Conservation (phyloP, 2,888 invertebrate species). For the Acanthosepion esculentum region DNA sequence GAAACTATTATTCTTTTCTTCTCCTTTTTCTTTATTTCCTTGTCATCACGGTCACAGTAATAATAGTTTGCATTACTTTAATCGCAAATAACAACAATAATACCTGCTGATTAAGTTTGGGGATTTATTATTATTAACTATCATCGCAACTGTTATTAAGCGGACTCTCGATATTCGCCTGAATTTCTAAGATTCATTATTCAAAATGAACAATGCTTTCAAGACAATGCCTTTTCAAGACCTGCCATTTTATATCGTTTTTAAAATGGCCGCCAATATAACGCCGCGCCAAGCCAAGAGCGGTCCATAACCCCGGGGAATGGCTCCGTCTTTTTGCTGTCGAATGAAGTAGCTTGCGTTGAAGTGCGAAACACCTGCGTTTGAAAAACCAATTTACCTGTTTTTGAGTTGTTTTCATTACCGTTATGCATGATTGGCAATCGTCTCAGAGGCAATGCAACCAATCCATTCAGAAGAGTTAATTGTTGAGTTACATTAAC, state of each 20-base stretch:
- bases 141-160: not conserved
- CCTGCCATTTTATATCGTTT: not conserved
- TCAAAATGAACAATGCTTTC: not conserved
- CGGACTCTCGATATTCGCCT: not conserved
- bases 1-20: too few species aligned
- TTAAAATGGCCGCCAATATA: not conserved
- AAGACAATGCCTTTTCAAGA: slow-evolving; percentile 33
- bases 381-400: not conserved
- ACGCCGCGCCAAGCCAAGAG: not conserved
- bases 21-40: not conserved
- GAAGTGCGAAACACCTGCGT: slow-evolving; percentile 1
- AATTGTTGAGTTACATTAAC: not conserved
- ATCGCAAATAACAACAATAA: not conserved
- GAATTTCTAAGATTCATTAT: not conserved
- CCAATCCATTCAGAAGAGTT: not conserved
- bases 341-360: not conserved
- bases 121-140: not conserved
- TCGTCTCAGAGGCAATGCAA: not conserved
- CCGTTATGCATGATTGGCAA: not conserved
- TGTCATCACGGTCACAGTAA: not conserved
- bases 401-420: not conserved
- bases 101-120: not conserved
- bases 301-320: not conserved
- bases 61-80: not conserved
- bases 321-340: not conserved